phyloP scores from a whole-genome alignment of 2,888 invertebrate genomes.

The Cotesia congregata region DNA sequence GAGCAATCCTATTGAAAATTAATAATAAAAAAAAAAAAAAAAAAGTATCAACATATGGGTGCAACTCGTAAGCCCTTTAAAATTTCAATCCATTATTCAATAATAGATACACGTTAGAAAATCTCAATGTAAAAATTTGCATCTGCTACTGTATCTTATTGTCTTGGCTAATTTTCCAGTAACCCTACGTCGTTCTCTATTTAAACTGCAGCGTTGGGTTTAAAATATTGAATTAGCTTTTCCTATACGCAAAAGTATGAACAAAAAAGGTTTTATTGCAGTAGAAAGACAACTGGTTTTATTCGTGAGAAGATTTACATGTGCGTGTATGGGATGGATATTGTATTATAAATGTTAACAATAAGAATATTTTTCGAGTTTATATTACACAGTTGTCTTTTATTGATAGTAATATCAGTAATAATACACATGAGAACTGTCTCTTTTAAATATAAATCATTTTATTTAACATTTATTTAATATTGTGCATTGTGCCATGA shows the following conservation, averaged over 20 bases:
- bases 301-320: conserved; percentile 5
- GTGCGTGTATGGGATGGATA: not conserved
- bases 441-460: no score
- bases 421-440: no score
- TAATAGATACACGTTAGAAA: conserved; percentile 56
- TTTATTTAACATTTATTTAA: not conserved
- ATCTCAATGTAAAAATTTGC: conserved; percentile 62
- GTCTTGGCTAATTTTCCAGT: conserved; percentile 67
- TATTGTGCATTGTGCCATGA: not conserved
- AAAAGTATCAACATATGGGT: conserved; percentile 41
- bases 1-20: conserved; percentile 16
- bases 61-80: conserved; percentile 53
- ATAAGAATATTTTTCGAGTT: conserved; percentile 34
- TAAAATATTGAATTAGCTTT: conserved; percentile 31
- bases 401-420: not conserved
- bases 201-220: conserved; percentile 45
- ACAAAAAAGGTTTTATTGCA: conserved; percentile 27
- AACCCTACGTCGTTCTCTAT: conserved; percentile 50
- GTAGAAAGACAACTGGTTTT: conserved; percentile 15
- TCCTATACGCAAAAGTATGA: conserved; percentile 24
- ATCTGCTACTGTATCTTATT: conserved; percentile 65
- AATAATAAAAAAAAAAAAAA: not conserved
- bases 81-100: conserved; percentile 56
- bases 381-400: conserved; percentile 24
- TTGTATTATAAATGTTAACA: not conserved